Evolutionary conservation across 2,113 vertebrate genomes (phyloP).

Genomic region (Myotis yumanensis): DNA sequence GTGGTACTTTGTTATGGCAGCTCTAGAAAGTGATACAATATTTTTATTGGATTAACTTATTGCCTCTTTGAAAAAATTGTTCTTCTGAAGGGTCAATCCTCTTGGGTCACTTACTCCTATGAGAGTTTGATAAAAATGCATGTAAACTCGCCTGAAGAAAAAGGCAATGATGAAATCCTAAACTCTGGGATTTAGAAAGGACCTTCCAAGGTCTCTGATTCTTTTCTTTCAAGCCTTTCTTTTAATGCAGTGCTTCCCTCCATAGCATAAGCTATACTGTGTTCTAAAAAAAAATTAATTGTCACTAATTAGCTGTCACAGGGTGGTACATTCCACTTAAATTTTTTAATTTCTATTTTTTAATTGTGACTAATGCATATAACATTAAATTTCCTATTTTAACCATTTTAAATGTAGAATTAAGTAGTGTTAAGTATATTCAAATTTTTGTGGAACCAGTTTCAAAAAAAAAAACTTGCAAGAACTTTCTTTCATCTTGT

Average conservation of each 20-base stretch:
- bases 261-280: background rate
- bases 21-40: background rate
- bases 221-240: background rate
- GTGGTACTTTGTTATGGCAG: background rate
- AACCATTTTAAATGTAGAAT: background rate
- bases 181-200: background rate
- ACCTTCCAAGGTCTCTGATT: background rate
- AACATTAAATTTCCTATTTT: background rate
- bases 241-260: background rate
- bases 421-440: background rate
- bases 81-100: background rate
- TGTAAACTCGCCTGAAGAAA: background rate
- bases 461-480: background rate
- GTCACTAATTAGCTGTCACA: background rate
- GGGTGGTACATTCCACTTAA: background rate
- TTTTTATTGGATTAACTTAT: background rate
- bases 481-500: background rate
- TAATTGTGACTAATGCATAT: background rate
- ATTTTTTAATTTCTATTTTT: background rate
- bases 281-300: background rate
- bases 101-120: background rate
- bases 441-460: background rate
- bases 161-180: background rate
- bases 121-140: background rate
- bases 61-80: constrained; percentile 13